Evolutionary conservation across 2,113 vertebrate genomes (phyloP).

Genomic region (Varanus komodoensis): DNA sequence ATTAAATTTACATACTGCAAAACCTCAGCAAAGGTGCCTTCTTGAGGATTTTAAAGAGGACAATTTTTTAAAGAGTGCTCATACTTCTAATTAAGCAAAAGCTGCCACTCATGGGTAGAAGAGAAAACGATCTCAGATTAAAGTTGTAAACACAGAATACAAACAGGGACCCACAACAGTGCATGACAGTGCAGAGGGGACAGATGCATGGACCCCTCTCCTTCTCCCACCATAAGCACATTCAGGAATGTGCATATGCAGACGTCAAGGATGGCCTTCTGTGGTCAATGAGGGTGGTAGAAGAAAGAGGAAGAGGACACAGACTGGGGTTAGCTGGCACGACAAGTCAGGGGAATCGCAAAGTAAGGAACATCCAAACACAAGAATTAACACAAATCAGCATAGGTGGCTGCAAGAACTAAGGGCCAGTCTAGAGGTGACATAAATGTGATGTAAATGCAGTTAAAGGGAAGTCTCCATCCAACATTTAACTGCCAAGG

Average conservation of each 20-base stretch:
- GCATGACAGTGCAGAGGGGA: not conserved
- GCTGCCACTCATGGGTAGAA: not conserved
- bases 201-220: not conserved
- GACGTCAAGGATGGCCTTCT: no score
- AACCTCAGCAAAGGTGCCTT: not conserved
- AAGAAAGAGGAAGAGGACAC: not conserved
- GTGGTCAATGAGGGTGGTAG: not conserved
- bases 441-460: not conserved
- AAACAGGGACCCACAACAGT: not conserved
- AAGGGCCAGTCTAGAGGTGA: not conserved
- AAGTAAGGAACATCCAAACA: not conserved
- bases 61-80: not conserved
- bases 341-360: not conserved
- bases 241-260: no score
- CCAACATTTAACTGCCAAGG: not conserved
- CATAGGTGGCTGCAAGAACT: not conserved
- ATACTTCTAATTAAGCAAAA: not conserved
- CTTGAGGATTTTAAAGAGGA: conserved; percentile 6
- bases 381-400: not conserved
- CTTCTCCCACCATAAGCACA: not conserved
- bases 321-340: not conserved
- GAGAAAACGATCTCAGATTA: not conserved
- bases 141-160: not conserved
- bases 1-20: conserved; percentile 12
- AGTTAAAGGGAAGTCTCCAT: not conserved